Percentiles rank a stretch among this genome's conserved stretches.
Evolutionary conservation across 1,140 invertebrate species (phyloP).

Genomic region (Polyergus mexicanus): DNA sequence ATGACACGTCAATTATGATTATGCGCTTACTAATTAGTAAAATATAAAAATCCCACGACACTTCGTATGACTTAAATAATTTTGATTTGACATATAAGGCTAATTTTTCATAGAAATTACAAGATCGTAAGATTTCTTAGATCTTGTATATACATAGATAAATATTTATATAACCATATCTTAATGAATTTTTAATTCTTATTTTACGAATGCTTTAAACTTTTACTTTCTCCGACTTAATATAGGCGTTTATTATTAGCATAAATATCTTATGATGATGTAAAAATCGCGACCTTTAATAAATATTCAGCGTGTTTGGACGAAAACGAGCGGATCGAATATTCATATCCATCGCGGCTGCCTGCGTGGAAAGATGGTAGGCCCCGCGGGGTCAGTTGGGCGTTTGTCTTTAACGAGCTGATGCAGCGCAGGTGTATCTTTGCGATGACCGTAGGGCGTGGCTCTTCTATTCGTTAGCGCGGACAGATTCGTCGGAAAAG

Average conservation of each 20-base stretch:
- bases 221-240: background rate
- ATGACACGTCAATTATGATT: too few species aligned
- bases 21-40: too few species aligned
- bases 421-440: slow-evolving; percentile 78
- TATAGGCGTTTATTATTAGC: background rate
- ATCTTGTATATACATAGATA: too few species aligned
- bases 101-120: too few species aligned
- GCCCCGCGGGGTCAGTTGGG: slow-evolving; percentile 72
- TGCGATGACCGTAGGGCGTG: slow-evolving; percentile 77
- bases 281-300: slow-evolving; percentile 20
- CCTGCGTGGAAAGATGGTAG: slow-evolving; percentile 57
- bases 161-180: too few species aligned
- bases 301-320: slow-evolving; percentile 43
- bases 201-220: too few species aligned
- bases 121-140: too few species aligned
- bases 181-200: too few species aligned
- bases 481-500: slow-evolving; percentile 68
- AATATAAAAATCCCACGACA: too few species aligned
- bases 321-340: slow-evolving; percentile 11
- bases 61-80: too few species aligned
- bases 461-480: slow-evolving; percentile 81
- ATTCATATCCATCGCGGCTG: slow-evolving; percentile 51
- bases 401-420: slow-evolving; percentile 79
- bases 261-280: background rate
- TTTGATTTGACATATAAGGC: too few species aligned